A percentile compares a stretch with the other conserved stretches of the same genome.
Conservation (phyloP, 92 coral and sea anemone genomes). For the Galaxea fascicularis region DNA sequence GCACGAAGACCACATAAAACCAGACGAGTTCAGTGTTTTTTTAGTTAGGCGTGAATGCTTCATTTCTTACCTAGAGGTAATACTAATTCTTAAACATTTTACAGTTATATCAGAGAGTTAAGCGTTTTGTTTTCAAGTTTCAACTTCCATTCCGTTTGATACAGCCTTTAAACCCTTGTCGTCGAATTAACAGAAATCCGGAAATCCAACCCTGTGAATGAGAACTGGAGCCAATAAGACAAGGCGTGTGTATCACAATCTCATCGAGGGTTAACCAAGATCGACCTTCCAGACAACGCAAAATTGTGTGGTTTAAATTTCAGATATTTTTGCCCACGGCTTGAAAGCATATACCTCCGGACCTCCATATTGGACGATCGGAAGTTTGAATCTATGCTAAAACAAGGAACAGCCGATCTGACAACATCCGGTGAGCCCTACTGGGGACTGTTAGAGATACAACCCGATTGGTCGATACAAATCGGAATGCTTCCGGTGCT, state of each 20-base stretch:
- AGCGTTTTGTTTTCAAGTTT: background rate
- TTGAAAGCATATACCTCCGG: background rate
- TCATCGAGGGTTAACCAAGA: background rate
- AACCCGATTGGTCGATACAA: background rate
- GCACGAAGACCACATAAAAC: too few species aligned
- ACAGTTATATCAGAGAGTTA: too few species aligned
- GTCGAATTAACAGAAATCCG: constrained; percentile 1
- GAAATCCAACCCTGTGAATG: background rate
- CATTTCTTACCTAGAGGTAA: too few species aligned
- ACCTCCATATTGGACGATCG: background rate
- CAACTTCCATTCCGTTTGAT: background rate
- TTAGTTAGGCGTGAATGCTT: too few species aligned
- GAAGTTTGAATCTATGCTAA: background rate
- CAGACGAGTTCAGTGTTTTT: too few species aligned
- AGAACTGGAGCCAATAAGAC: background rate
- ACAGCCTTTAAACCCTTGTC: background rate
- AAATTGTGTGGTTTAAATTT: background rate
- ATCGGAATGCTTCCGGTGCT: too few species aligned
- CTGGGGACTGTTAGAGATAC: background rate
- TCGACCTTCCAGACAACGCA: constrained; percentile 24
- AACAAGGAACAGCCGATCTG: too few species aligned
- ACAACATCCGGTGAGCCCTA: too few species aligned
- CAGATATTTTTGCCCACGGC: background rate
- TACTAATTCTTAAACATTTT: too few species aligned
- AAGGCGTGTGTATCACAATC: background rate